Evolutionary conservation across 1,140 invertebrate species (phyloP), one percentile per base, ranked within the genome.

Genomic region (Battus philenor): DNA sequence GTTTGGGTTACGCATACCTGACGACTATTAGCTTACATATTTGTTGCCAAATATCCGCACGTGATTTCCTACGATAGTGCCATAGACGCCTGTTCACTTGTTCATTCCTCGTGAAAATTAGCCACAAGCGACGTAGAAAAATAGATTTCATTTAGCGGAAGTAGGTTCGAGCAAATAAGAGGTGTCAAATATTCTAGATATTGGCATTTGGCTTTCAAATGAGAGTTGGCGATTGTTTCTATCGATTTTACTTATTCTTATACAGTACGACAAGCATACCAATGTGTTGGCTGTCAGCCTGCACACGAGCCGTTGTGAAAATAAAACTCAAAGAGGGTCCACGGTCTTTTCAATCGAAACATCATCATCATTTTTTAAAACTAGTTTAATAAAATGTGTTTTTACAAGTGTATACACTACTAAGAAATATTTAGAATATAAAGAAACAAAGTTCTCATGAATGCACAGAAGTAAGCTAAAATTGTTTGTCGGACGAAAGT

Each of bases 401-500:
- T n/a, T n/a, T n/a, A n/a, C n/a, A n/a, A n/a, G n/a, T n/a, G n/a
- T n/a, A n/a, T n/a, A n/a, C n/a, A n/a, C n/a, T n/a, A n/a, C n/a
- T n/a, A n/a, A n/a, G n/a, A n/a, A n/a, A n/a, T n/a, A n/a, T n/a
- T n/a, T n/a, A n/a, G n/a, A n/a, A n/a, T n/a, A n/a, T n/a, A n/a
- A n/a, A 64, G 64, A 41, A 57, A 59, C 44, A 57, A 54, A 47
- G 55, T 27, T 55, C 55, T 47, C 46, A 52, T 68, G 53, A 53
- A 50, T 47, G 32, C 45, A 50, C 44, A 44, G 48, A 27, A 45
- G 48, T 53, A 56, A 45, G 56, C 60, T 68, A 66, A 75, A 71
- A 67, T 71, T 59, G 69, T 74, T 71, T 67, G 66, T 71, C 52
- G 62, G 46, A 60, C 68, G 47, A 55, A 64, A 62, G 52, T 54